phyloP scores from a whole-genome alignment of 2,888 invertebrate species.

The Strigamia crassipes region DNA sequence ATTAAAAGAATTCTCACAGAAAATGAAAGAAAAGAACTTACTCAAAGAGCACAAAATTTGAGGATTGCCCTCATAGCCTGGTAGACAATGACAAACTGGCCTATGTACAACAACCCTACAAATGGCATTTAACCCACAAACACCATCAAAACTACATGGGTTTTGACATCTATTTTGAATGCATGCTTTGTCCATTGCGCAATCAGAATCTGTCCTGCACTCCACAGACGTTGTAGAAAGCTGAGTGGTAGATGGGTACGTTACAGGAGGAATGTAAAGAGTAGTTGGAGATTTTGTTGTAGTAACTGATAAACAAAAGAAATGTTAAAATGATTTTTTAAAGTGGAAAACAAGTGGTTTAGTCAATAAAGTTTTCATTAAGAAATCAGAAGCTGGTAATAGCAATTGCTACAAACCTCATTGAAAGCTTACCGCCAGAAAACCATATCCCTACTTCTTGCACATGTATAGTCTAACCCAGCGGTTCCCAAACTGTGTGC shows the following conservation, averaged over 20 bases:
- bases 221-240: conserved; percentile 60
- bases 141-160: conserved; percentile 74
- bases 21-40: conserved; percentile 44
- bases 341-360: too few species aligned
- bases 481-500: too few species aligned
- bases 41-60: conserved; percentile 51
- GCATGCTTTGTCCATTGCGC: conserved; percentile 83
- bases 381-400: too few species aligned
- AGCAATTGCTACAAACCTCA: too few species aligned
- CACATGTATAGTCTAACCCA: too few species aligned
- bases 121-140: conserved; percentile 56
- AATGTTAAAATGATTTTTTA: background rate
- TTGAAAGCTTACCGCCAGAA: too few species aligned
- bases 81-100: conserved; percentile 53
- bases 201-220: conserved; percentile 82
- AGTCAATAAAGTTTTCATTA: too few species aligned
- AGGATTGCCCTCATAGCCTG: conserved; percentile 52
- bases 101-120: conserved; percentile 53
- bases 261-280: background rate
- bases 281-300: background rate
- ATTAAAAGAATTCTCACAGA: background rate
- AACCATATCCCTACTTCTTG: too few species aligned
- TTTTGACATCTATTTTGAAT: conserved; percentile 81
- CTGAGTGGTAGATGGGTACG: background rate
- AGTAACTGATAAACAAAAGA: background rate